Evolutionary conservation across 2,797 vertebrate species (phyloP).

Genomic region (Chaetophractus vellerosus): DNA sequence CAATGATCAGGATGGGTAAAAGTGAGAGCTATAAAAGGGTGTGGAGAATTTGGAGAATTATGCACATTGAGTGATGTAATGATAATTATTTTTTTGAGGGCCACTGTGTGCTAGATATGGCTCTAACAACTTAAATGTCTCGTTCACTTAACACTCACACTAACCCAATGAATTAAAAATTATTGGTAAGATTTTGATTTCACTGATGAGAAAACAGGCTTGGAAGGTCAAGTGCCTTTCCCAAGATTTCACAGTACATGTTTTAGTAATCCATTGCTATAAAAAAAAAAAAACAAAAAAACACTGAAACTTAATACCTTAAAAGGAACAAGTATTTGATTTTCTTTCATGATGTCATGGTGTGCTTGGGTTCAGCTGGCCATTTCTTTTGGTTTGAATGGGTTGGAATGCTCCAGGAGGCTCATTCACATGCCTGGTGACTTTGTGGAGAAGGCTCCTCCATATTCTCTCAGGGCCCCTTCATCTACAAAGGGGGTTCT

Average conservation of each 20-base stretch:
- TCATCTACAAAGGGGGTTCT: neutral
- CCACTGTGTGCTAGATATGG: neutral
- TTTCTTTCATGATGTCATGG: neutral
- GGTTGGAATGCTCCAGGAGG: neutral
- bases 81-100: constrained; percentile 1
- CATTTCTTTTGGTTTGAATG: neutral
- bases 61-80: neutral
- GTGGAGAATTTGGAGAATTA: neutral
- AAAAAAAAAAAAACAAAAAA: too few species aligned
- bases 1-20: neutral
- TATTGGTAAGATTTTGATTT: constrained; percentile 5
- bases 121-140: neutral
- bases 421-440: too few species aligned
- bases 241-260: neutral
- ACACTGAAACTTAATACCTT: neutral
- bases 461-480: neutral
- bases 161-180: neutral
- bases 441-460: neutral
- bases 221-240: neutral
- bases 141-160: neutral
- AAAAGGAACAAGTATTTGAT: neutral
- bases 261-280: neutral
- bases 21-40: neutral
- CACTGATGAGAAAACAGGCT: neutral
- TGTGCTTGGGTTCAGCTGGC: neutral